A percentile compares a stretch with the other conserved stretches of the same genome.
phyloP scores from a whole-genome alignment of 2,888 invertebrate genomes.

The Andrena trimmerana region DNA sequence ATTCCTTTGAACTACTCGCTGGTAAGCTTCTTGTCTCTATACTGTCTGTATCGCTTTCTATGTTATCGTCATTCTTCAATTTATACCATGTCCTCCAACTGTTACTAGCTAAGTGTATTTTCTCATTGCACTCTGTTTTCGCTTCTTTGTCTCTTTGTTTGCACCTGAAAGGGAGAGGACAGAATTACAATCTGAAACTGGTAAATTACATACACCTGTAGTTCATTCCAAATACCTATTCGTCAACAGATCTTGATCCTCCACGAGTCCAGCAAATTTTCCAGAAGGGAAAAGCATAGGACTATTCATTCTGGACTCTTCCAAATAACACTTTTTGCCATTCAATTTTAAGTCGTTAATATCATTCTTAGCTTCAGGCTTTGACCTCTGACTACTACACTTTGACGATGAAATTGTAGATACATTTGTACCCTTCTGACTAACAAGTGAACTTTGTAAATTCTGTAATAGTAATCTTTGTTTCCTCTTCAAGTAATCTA shows the following conservation, averaged over 20 bases:
- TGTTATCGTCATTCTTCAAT: conserved; percentile 75
- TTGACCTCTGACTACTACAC: conserved; percentile 28
- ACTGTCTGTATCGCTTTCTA: conserved; percentile 81
- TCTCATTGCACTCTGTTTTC: conserved; percentile 78
- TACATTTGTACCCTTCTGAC: conserved; percentile 36
- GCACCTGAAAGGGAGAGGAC: conserved; percentile 63
- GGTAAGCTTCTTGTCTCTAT: conserved; percentile 82
- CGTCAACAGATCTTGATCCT: conserved; percentile 80
- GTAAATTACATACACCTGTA: background rate
- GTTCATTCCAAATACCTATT: conserved; percentile 71
- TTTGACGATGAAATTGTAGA: conserved; percentile 42
- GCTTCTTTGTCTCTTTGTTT: conserved; percentile 75
- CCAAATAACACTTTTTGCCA: conserved; percentile 81
- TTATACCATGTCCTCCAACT: conserved; percentile 79
- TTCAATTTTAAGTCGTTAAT: conserved; percentile 75
- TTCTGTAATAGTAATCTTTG: conserved; percentile 86
- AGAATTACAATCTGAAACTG: background rate
- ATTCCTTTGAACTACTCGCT: conserved; percentile 79
- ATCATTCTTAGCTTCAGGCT: conserved; percentile 38
- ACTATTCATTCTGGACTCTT: conserved; percentile 77
- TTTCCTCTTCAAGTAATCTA: conserved; percentile 89
- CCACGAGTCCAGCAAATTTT: conserved; percentile 78
- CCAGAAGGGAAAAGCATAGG: conserved; percentile 77
- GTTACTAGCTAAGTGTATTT: conserved; percentile 75
- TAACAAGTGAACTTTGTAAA: conserved; percentile 81